Evolutionary conservation across 35 echinoderm and acorn worm genomes (phyloP), one percentile per base, ranked within the genome.

Genomic region (Eucidaris tribuloides): DNA sequence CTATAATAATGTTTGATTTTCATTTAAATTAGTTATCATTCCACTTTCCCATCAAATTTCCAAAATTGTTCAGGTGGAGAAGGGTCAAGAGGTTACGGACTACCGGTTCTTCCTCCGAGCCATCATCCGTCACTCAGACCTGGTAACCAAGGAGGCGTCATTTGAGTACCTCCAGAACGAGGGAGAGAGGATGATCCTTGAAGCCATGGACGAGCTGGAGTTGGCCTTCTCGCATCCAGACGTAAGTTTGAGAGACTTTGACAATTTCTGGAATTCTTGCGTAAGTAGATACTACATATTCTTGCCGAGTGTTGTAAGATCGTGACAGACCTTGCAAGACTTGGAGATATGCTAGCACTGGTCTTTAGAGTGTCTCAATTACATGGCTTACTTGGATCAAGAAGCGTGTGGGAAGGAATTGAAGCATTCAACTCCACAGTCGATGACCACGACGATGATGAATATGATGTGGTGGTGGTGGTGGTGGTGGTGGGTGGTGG

Each of bases 61-160:
- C 36, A 22, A n/a, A 9, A 20, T 41, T 87, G 36, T 38, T 0
- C 60, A 97, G 94, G 94, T 92, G 39, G 71, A 89, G 48, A 82
- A 97, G 46, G 96, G 91, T 71, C 96, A 93, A 80, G 91, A 99
- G 41, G 96, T 99, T 49, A 99, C 96, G 1, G 96, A 99, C 79
- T 99, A 93, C 39, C 65, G 96, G 4, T 99, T 90, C 81, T 99
- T 99, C 77, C 76, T 99, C 36, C 86, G 96, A 28, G 96, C 96
- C 78, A 99, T 99, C 83, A 99, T 99, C 68, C 90, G 96, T 13
- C 96, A 99, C 66, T 99, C 96, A 23, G 96, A 99, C 79, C 83
- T 99, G 25, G 84, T 99, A 3, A 99, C 96, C 58, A 99, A 99
- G 72, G 96, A 99, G 39, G 91, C 96, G 0, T 99, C 96, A 17